Percentiles rank a stretch among this genome's conserved stretches.
phyloP scores from a whole-genome alignment of 2,888 invertebrate species.

The Homarus gammarus region DNA sequence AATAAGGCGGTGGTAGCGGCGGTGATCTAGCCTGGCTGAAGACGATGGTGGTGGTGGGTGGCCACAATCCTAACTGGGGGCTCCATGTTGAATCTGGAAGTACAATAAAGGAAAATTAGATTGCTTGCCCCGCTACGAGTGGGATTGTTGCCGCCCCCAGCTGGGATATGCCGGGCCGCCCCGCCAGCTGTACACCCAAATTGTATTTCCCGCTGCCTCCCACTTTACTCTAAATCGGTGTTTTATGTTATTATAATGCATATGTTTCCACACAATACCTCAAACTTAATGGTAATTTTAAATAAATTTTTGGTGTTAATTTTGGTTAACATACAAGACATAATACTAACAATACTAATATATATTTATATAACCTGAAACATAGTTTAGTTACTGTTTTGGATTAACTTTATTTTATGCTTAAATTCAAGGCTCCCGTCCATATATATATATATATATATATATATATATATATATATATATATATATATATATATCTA shows the following conservation, averaged over 20 bases:
- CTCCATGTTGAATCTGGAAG: constrained; percentile 22
- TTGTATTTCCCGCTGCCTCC: not conserved
- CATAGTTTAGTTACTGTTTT: too few relatives aligned
- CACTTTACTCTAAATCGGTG: not conserved
- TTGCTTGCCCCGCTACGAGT: constrained; percentile 31
- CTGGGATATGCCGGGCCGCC: not conserved
- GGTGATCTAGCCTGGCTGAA: not conserved
- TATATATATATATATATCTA: constrained; percentile 34
- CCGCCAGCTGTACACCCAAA: not conserved
- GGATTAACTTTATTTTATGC: too few relatives aligned
- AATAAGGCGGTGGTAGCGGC: not conserved
- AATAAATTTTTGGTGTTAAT: too few relatives aligned
- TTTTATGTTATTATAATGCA: too few relatives aligned
- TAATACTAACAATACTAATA: too few relatives aligned
- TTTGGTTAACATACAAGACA: too few relatives aligned
- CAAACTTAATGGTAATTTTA: too few relatives aligned
- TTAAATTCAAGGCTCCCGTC: too few relatives aligned
- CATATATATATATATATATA: constrained; percentile 22
- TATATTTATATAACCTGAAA: too few relatives aligned
- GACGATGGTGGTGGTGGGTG: not conserved
- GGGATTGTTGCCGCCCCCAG: constrained; percentile 30
- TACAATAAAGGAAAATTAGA: constrained; percentile 52
- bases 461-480: constrained; percentile 34
- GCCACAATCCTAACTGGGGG: constrained; percentile 4
- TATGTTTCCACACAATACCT: too few relatives aligned